Conservation (phyloP, 2,888 invertebrate genomes). For the Rhagium mordax region DNA sequence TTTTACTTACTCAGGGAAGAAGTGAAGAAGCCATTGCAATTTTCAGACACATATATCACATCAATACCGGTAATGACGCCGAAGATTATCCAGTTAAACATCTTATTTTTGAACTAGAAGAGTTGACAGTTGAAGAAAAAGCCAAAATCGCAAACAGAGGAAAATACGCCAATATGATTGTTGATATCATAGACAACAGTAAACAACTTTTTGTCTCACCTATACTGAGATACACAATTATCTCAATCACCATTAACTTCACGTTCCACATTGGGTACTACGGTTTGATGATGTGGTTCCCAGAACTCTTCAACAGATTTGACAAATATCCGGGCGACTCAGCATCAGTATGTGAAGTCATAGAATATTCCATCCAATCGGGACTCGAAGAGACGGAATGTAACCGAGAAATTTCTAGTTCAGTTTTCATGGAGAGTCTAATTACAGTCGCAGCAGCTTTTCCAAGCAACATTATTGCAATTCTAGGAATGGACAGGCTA, state of each 20-base stretch:
- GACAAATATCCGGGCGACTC: slow-evolving; percentile 84
- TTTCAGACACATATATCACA: slow-evolving; percentile 85
- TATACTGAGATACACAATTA: slow-evolving; percentile 85
- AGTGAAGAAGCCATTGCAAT: slow-evolving; percentile 87
- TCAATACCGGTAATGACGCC: slow-evolving; percentile 84
- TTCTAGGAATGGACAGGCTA: slow-evolving; percentile 85
- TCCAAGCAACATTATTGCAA: slow-evolving; percentile 88
- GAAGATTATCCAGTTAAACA: slow-evolving; percentile 86
- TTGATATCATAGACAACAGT: slow-evolving; percentile 86
- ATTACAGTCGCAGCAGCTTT: slow-evolving; percentile 90
- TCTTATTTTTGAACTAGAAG: slow-evolving; percentile 72
- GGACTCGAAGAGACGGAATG: slow-evolving; percentile 77
- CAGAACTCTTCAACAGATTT: slow-evolving; percentile 92
- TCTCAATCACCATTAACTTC: slow-evolving; percentile 92
- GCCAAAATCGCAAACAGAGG: slow-evolving; percentile 74
- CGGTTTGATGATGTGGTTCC: slow-evolving; percentile 98
- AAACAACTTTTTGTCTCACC: slow-evolving; percentile 86
- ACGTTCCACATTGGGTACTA: slow-evolving; percentile 97
- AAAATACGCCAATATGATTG: slow-evolving; percentile 81
- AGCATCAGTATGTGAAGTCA: slow-evolving; percentile 84
- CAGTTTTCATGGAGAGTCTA: slow-evolving; percentile 89
- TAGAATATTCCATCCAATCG: slow-evolving; percentile 78
- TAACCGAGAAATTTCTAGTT: slow-evolving; percentile 81
- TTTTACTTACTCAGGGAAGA: slow-evolving; percentile 84
- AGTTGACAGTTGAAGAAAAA: slow-evolving; percentile 61